Evolutionary conservation across 2,113 vertebrate species (phyloP).

Genomic region (Notechis scutatus): DNA sequence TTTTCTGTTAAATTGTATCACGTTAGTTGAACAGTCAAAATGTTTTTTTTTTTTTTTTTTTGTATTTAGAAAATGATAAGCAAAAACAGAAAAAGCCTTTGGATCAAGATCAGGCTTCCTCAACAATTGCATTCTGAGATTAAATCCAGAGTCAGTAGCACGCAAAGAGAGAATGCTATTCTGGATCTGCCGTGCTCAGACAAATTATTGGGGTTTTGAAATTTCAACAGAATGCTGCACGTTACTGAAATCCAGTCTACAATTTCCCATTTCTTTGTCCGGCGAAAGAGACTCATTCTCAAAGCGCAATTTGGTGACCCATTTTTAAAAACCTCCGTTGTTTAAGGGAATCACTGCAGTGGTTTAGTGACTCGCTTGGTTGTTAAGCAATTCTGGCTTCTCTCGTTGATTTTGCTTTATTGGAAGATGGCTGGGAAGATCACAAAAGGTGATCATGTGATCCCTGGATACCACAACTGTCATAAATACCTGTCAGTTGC

Average conservation of each 20-base stretch:
- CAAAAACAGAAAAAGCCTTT: not conserved
- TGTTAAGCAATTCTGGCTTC: not conserved
- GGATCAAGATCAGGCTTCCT: not conserved
- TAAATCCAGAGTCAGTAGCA: too few species aligned
- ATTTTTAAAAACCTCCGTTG: not conserved
- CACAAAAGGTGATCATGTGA: not conserved
- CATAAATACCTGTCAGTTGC: not conserved
- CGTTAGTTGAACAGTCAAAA: not conserved
- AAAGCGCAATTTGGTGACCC: not conserved
- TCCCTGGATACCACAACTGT: not conserved
- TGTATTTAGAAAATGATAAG: not conserved
- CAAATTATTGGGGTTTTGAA: not conserved
- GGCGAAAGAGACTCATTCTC: not conserved
- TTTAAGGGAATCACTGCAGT: not conserved
- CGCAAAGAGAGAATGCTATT: not conserved
- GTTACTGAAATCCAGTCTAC: not conserved
- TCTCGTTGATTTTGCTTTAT: not conserved
- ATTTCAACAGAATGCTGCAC: not conserved
- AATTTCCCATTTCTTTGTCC: not conserved
- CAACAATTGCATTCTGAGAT: too few species aligned
- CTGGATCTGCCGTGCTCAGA: not conserved
- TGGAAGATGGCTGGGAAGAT: not conserved
- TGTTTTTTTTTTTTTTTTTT: too few species aligned
- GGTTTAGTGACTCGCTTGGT: too few species aligned
- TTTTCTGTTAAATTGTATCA: not conserved